Evolutionary conservation across 2,888 invertebrate species (phyloP), one percentile per base, ranked within the genome.

Genomic region (Cosmia pyralina): DNA sequence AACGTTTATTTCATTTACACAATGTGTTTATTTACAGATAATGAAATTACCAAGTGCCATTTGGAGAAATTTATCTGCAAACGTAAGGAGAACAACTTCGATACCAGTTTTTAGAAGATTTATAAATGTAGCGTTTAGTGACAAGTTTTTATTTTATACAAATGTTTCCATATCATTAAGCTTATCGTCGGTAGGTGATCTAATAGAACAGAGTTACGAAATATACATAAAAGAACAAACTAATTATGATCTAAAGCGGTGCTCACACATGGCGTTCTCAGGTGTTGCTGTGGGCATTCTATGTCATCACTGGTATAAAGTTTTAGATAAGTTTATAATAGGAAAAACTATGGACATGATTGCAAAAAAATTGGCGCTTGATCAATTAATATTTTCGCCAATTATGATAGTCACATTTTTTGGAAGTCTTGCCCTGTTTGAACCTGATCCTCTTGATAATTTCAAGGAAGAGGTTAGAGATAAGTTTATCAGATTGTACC

Each of bases 251-350:
- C 85, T 89, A 19, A 94, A 90, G 79, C 96, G 99, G 83, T 98
- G 98, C 5, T 91, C 95, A 72, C 97, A 98, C 79, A 98, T 99
- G 98, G 97, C 97, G 3, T 95, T 97, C 69, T 98, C 98, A 13
- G 99, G 99, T 8, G 96, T 97, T 55, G 97, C 97, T 1, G 97
- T 98, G 1, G 99, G 99, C 46, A 94, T 98, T 4, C 92, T 98
- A 19, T 98, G 98, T 88, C 99, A 99, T 90, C 97, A 97, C 90
- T 99, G 99, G 98, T 99, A 99, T 91, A 97, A 97, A 88, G 96
- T 97, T 83, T 94, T 99, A 86, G 99, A 99, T 90, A 96, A 94
- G 77, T 96, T 96, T 88, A 93, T 98, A 63, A 97, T 98, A 11
- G 98, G 98, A 1, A 97, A 97, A 86, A 96, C 97, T 6, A 89